Evolutionary conservation across 2,888 invertebrate genomes (phyloP).

Genomic region (Bellardia pandia): DNA sequence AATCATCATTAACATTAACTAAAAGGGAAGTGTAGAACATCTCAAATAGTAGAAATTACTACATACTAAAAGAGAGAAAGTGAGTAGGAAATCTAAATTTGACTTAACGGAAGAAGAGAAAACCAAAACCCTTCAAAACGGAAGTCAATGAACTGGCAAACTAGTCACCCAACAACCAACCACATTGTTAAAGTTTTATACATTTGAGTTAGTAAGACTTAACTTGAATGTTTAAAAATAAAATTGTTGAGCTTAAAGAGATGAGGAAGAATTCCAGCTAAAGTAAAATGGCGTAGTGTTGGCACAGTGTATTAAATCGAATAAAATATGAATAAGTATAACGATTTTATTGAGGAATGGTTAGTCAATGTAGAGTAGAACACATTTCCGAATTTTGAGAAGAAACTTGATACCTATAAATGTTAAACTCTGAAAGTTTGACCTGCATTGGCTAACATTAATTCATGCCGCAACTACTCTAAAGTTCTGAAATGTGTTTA

Average conservation of each 20-base stretch:
- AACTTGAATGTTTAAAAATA: not conserved
- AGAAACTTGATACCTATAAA: too few species aligned
- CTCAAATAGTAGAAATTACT: not conserved
- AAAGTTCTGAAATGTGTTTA: too few species aligned
- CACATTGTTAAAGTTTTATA: not conserved
- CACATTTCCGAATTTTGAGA: too few species aligned
- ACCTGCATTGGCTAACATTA: too few species aligned
- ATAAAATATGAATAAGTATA: too few species aligned
- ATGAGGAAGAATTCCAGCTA: not conserved
- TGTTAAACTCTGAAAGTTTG: too few species aligned
- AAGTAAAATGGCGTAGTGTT: conserved; percentile 15
- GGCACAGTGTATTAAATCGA: not conserved
- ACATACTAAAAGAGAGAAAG: not conserved
- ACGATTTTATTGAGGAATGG: too few species aligned
- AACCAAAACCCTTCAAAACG: conserved; percentile 13
- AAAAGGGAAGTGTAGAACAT: not conserved
- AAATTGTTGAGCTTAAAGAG: not conserved
- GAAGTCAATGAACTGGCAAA: conserved; percentile 54
- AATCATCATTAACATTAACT: conserved; percentile 30
- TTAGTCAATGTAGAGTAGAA: too few species aligned
- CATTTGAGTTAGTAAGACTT: not conserved
- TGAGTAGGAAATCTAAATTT: not conserved
- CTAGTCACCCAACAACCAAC: conserved; percentile 4
- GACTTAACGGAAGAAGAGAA: not conserved
- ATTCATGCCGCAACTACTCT: too few species aligned